Evolutionary conservation across 2,888 invertebrate species (phyloP).

Genomic region (Microctonus aethiopoides): DNA sequence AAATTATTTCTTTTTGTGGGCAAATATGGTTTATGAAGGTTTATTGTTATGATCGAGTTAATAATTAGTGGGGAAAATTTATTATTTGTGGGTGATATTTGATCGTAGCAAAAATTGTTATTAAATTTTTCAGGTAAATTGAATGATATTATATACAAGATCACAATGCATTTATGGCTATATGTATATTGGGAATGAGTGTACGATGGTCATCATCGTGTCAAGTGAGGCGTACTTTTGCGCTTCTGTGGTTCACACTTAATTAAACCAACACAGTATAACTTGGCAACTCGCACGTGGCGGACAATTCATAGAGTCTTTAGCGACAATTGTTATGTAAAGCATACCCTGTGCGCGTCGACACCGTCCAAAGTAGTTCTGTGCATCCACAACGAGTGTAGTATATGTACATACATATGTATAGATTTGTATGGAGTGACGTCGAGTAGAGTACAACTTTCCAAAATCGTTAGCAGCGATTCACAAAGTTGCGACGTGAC

Average conservation of each 20-base stretch:
- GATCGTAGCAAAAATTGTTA: no score
- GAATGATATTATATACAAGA: no score
- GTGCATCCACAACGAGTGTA: conserved; percentile 17
- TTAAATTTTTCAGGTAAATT: no score
- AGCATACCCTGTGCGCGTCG: conserved; percentile 52
- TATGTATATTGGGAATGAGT: not conserved
- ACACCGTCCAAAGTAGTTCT: conserved; percentile 38
- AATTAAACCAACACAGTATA: conserved; percentile 64
- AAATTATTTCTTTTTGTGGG: no score
- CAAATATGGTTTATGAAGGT: no score
- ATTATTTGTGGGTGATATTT: no score
- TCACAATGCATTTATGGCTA: conserved; percentile 1
- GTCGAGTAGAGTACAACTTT: conserved; percentile 36
- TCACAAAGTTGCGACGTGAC: conserved; percentile 39
- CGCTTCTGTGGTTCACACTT: conserved; percentile 68
- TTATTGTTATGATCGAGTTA: no score
- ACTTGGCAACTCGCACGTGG: conserved; percentile 64
- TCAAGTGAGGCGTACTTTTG: conserved; percentile 64
- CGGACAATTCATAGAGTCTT: conserved; percentile 66
- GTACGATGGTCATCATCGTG: conserved; percentile 61
- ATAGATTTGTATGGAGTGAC: not conserved
- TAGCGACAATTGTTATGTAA: conserved; percentile 67
- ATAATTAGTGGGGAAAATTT: no score
- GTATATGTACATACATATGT: not conserved
- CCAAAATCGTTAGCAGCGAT: conserved; percentile 45